These are phyloP conservation scores for Exephanes ischioxanthus DNA, from an alignment of 2,888 invertebrate species.

Conservation along the genomic window DNA sequence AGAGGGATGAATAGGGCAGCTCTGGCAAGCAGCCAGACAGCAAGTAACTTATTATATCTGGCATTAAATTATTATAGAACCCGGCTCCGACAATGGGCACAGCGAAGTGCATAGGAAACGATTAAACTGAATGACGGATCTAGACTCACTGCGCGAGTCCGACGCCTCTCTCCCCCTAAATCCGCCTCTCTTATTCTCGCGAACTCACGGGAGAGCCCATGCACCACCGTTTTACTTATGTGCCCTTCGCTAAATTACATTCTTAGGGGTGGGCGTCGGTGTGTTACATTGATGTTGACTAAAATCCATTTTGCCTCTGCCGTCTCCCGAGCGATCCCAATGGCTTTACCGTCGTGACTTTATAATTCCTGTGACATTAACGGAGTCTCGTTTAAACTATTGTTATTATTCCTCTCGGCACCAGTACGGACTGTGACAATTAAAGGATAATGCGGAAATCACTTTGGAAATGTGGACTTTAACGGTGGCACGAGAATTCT, in stretches of 20 bases:
- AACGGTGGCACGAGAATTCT: not conserved
- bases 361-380: conserved; percentile 1
- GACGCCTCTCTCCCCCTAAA: conserved; percentile 15
- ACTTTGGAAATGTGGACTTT: not conserved
- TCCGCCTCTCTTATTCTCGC: conserved; percentile 25
- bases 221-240: conserved; percentile 20
- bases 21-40: conserved; percentile 83
- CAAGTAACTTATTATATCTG: conserved; percentile 85
- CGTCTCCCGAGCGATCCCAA: not conserved
- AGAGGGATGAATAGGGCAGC: conserved; percentile 83
- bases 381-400: not conserved
- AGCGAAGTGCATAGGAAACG: conserved; percentile 84
- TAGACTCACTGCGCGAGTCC: conserved; percentile 67
- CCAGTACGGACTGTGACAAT: not conserved
- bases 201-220: conserved; percentile 17
- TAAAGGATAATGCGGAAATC: not conserved
- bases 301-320: conserved; percentile 23
- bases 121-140: conserved; percentile 83
- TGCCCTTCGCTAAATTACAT: not conserved
- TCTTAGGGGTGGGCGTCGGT: conserved; percentile 24
- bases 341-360: conserved; percentile 18
- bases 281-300: conserved; percentile 21
- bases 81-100: conserved; percentile 82
- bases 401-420: not conserved
- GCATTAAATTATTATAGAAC: conserved; percentile 85